These are phyloP conservation scores for Platygyra sinensis DNA, from an alignment of 64 coral and sea anemone species.

Conservation along the genomic window DNA sequence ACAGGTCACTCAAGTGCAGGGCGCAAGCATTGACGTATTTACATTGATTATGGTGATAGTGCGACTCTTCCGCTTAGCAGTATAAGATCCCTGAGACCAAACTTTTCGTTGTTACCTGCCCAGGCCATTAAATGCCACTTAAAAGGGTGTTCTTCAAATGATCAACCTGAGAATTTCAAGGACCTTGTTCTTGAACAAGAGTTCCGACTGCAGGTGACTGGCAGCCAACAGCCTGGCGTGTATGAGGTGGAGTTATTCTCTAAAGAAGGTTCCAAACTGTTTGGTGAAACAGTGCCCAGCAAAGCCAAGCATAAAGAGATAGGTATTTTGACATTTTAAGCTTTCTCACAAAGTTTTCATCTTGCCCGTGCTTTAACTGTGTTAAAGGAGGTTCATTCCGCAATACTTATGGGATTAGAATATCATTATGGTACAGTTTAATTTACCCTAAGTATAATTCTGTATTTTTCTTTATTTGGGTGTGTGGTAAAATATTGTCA, in stretches of 20 bases:
- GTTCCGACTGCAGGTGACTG: constrained; percentile 33
- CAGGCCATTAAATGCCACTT: constrained; percentile 37
- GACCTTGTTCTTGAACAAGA: constrained; percentile 52
- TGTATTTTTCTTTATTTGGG: too few relatives aligned
- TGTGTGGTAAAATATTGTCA: too few relatives aligned
- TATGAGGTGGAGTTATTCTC: constrained; percentile 18
- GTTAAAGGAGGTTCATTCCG: too few relatives aligned
- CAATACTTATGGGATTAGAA: too few relatives aligned
- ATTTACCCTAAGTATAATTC: too few relatives aligned
- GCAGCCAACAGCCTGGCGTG: not conserved
- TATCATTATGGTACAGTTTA: too few relatives aligned
- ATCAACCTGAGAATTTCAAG: constrained; percentile 43
- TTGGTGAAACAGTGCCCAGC: not conserved
- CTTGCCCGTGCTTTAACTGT: too few relatives aligned
- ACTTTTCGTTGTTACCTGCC: constrained; percentile 38
- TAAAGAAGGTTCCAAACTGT: constrained; percentile 22
- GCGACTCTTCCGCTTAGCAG: constrained; percentile 4
- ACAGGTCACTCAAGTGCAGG: not conserved
- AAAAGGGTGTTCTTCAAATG: not conserved
- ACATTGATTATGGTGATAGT: constrained; percentile 45
- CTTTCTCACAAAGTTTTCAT: too few relatives aligned
- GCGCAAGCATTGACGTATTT: constrained; percentile 23
- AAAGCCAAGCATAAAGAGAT: not conserved
- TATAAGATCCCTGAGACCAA: not conserved
- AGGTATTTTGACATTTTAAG: not conserved